Conservation (phyloP, 2,888 invertebrate species). For the Lissocephala sabroskyi region DNA sequence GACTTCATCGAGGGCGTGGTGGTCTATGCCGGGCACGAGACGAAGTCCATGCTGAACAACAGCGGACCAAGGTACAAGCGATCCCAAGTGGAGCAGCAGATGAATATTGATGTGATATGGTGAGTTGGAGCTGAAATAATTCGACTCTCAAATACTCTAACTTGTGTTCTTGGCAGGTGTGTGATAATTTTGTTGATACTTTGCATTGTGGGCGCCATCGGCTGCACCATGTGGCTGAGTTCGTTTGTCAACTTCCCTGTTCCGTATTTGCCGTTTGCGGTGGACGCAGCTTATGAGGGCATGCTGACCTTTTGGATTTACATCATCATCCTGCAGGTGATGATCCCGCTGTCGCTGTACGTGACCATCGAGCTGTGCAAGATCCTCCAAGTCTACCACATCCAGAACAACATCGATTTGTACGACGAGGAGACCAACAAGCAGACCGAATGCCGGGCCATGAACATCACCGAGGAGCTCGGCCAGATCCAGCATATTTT, state of each 20-base stretch:
- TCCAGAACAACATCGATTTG: slow-evolving; percentile 90
- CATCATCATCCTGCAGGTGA: slow-evolving; percentile 95
- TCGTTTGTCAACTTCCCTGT: slow-evolving; percentile 74
- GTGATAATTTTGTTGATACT: slow-evolving; percentile 91
- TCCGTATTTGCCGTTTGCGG: slow-evolving; percentile 79
- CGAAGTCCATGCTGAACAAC: slow-evolving; percentile 98
- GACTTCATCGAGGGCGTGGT: slow-evolving; percentile 97
- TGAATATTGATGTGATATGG: slow-evolving; percentile 97
- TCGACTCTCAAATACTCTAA: neutral
- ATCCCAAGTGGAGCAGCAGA: slow-evolving; percentile 91
- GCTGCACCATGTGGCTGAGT: slow-evolving; percentile 88
- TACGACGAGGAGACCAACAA: slow-evolving; percentile 89
- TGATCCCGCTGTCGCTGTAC: slow-evolving; percentile 97
- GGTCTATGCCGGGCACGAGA: slow-evolving; percentile 97
- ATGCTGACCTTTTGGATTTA: slow-evolving; percentile 95
- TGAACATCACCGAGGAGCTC: slow-evolving; percentile 97
- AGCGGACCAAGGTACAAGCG: slow-evolving; percentile 95
- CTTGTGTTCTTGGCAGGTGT: slow-evolving; percentile 74
- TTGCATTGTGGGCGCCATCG: slow-evolving; percentile 92
- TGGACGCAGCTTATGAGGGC: slow-evolving; percentile 81
- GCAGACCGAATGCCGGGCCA: slow-evolving; percentile 89
- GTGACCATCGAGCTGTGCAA: slow-evolving; percentile 98
- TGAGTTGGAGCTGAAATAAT: slow-evolving; percentile 76
- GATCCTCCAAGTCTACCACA: slow-evolving; percentile 94
- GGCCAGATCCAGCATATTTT: slow-evolving; percentile 97